Percentiles rank a stretch among this genome's conserved stretches.
Evolutionary conservation across 2,888 invertebrate species (phyloP).

Genomic region (Morpho achilles): DNA sequence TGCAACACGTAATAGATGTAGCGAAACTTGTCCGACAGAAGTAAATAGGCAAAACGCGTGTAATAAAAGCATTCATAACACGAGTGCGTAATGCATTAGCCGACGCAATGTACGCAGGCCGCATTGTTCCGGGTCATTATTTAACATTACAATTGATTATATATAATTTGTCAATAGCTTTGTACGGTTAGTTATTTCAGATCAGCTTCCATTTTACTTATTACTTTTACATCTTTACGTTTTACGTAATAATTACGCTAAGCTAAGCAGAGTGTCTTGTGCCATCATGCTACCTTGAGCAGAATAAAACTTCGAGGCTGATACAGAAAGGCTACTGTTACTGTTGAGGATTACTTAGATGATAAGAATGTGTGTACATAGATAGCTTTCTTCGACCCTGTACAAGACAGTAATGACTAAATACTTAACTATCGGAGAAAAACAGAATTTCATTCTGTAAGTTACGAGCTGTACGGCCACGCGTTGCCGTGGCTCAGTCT

Average conservation of each 20-base stretch:
- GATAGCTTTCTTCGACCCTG: too few relatives aligned
- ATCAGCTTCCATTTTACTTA: background rate
- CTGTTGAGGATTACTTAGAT: too few relatives aligned
- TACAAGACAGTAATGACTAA: too few relatives aligned
- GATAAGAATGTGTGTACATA: too few relatives aligned
- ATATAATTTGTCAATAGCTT: slow-evolving; percentile 7
- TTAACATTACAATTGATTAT: slow-evolving; percentile 8
- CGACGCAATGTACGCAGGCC: slow-evolving; percentile 15
- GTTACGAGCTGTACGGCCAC: too few relatives aligned
- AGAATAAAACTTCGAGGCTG: too few relatives aligned
- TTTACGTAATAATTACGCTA: background rate
- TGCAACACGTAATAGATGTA: background rate
- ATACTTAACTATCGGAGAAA: too few relatives aligned
- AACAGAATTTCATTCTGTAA: too few relatives aligned
- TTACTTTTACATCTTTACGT: background rate
- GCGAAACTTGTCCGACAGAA: slow-evolving; percentile 14
- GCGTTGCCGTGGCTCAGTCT: too few relatives aligned
- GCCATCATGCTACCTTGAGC: too few relatives aligned
- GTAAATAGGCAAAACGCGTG: slow-evolving; percentile 16
- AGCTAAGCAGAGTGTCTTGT: background rate
- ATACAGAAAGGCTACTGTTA: too few relatives aligned
- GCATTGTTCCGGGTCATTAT: slow-evolving; percentile 14
- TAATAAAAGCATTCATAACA: slow-evolving; percentile 22
- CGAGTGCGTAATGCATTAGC: slow-evolving; percentile 14
- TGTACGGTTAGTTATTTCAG: background rate